phyloP scores from a whole-genome alignment of 2,113 vertebrate species.

The Tetraodon nigroviridis region DNA sequence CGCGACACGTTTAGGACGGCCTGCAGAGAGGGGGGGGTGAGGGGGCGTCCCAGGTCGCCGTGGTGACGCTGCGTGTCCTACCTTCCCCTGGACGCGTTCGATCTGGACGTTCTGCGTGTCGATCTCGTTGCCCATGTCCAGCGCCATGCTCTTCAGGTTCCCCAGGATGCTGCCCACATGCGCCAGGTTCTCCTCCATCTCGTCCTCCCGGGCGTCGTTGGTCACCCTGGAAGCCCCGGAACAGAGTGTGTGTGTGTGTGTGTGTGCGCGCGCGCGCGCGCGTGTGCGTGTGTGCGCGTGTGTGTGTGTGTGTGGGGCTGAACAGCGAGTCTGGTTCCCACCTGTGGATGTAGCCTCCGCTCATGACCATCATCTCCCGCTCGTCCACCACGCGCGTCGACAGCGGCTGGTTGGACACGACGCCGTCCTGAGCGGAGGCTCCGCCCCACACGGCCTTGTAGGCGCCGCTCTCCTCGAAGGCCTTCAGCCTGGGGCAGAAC shows the following conservation, averaged over 20 bases:
- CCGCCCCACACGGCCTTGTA: conserved; percentile 77
- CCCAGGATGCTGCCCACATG: conserved; percentile 78
- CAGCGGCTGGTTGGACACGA: conserved; percentile 76
- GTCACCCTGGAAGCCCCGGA: conserved; percentile 66
- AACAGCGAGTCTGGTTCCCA: conserved; percentile 17
- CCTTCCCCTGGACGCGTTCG: conserved; percentile 70
- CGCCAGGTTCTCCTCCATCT: conserved; percentile 80
- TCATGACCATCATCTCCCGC: conserved; percentile 80
- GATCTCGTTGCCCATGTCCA: conserved; percentile 81
- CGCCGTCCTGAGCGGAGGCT: conserved; percentile 66
- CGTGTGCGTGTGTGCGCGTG: too few species aligned
- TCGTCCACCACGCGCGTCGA: conserved; percentile 73
- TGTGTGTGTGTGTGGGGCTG: too few species aligned
- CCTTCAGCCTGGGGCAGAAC: conserved; percentile 66
- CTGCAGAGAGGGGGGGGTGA: conserved; percentile 49
- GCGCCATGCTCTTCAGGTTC: conserved; percentile 78
- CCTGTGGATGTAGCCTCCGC: conserved; percentile 77
- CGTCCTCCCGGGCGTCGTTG: conserved; percentile 75
- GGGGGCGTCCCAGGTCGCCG: too few species aligned
- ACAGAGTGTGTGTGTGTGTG: background rate
- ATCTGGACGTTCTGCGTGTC: conserved; percentile 75
- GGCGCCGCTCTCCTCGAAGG: conserved; percentile 69
- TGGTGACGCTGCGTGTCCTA: conserved; percentile 8
- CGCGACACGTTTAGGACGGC: conserved; percentile 72
- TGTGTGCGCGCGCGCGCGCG: too few species aligned